These are phyloP conservation scores for Epirrita christyi DNA, from an alignment of 2,888 invertebrate species.

Conservation along the genomic window DNA sequence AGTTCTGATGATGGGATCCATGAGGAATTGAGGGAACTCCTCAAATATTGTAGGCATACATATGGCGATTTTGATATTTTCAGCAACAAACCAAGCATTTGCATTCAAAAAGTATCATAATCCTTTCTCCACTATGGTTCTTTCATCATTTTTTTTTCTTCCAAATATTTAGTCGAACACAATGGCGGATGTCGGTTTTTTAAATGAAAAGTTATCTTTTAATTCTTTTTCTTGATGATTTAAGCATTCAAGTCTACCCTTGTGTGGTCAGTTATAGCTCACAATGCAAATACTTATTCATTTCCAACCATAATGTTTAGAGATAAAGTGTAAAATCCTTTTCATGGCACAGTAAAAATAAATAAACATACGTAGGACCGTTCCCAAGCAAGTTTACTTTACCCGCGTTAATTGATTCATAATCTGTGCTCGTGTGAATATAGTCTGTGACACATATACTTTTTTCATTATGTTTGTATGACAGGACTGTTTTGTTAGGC, in stretches of 20 bases:
- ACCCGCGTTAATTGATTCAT: slow-evolving; percentile 71
- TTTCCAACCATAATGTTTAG: neutral
- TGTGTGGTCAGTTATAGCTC: slow-evolving; percentile 37
- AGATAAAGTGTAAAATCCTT: slow-evolving; percentile 15
- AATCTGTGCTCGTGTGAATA: slow-evolving; percentile 72
- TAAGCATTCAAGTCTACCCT: slow-evolving; percentile 22
- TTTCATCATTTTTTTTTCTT: too few species aligned
- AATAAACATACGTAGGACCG: slow-evolving; percentile 47
- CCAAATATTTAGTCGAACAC: too few species aligned
- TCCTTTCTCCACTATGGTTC: too few species aligned
- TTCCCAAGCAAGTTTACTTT: slow-evolving; percentile 67
- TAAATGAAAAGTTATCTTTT: too few species aligned
- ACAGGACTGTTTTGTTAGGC: slow-evolving; percentile 70
- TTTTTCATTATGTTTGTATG: slow-evolving; percentile 46
- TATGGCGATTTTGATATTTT: too few species aligned
- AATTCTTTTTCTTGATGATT: slow-evolving; percentile 9
- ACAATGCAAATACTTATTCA: neutral
- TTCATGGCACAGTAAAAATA: slow-evolving; percentile 29
- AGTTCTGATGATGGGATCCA: too few species aligned
- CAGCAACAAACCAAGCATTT: too few species aligned
- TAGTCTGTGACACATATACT: slow-evolving; percentile 34
- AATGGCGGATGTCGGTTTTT: too few species aligned
- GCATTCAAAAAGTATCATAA: too few species aligned
- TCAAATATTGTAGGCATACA: too few species aligned
- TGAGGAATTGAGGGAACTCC: too few species aligned